Base-by-base conservation (phyloP, 2,797 vertebrate species). In the Poeciliopsis gracilis region DNA sequence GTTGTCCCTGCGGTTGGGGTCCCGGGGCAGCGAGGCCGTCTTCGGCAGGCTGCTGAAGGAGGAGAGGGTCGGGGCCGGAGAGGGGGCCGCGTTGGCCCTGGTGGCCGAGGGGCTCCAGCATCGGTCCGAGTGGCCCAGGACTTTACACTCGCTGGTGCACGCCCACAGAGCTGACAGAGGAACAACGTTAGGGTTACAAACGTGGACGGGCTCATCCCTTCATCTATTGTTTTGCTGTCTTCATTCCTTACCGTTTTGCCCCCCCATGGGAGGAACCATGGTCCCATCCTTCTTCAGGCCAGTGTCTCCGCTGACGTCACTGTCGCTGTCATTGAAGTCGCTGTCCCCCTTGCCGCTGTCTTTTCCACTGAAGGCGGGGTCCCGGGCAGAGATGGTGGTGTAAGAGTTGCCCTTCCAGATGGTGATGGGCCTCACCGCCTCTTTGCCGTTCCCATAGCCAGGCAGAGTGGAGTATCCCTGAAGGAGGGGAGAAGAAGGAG, bases 341-440 rank as follows among this genome's bases (percentile, higher is more conserved):
- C 98, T 99, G 94, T 99, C 98, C 0, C 98, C 98, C 90, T 99
- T 98, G 51, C 98, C 98, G 0, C 98, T 99, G 93, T 99, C 98
- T 90, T 99, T 99, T 77, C 98, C 98, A 0, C 98, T 99, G 92
- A 99, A 99, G 79, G 97, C 97, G 0, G 96, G 97, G 88, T 98
- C 97, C 74, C 97, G 91, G 72, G 97, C 97, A 0, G 97, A 97
- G 86, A 98, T 97, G 77, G 97, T 97, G 84, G 97, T 97, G 91
- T 97, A 98, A 0, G 97, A 98, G 82, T 98, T 97, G 2, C 98
- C 97, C 86, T 99, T 99, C 97, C 98, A 99, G 83, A 97, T 97
- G 25, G 97, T 96, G 91, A 97, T 96, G 0, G 97, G 96, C 82
- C 97, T 95, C 79, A 96, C 96, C 0, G 95, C 93, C 67, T 99